These are phyloP conservation scores for Crotalus helleri DNA, from an alignment of 2,113 vertebrate genomes.

Conservation along the genomic window DNA sequence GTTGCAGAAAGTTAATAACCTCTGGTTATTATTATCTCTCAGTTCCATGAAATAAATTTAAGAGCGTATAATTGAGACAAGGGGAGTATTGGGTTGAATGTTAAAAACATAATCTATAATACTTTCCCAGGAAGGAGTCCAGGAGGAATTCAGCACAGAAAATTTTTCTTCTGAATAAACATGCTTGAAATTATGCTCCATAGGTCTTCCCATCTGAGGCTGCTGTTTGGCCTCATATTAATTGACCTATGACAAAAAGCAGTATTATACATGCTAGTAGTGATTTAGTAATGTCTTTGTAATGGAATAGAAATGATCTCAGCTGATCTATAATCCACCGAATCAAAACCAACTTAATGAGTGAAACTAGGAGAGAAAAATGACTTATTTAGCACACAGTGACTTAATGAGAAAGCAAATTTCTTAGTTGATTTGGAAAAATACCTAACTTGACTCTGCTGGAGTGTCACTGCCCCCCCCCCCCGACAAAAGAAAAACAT, in stretches of 20 bases:
- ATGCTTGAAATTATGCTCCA: neutral
- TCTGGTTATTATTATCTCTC: slow-evolving; percentile 20
- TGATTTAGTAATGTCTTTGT: neutral
- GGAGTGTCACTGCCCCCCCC: too few relatives aligned
- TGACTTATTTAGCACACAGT: neutral
- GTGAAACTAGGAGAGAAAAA: neutral
- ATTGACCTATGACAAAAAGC: neutral
- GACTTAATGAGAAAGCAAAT: neutral
- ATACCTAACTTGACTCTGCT: neutral
- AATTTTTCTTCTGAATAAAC: neutral
- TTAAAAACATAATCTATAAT: slow-evolving; percentile 2
- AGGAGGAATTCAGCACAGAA: neutral
- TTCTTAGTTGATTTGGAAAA: neutral
- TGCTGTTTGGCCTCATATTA: neutral
- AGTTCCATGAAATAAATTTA: slow-evolving; percentile 42
- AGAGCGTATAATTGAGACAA: slow-evolving; percentile 1
- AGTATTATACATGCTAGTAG: neutral
- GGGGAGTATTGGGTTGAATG: neutral
- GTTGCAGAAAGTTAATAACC: slow-evolving; percentile 33
- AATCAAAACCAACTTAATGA: neutral
- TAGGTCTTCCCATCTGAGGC: neutral
- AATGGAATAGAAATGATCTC: neutral
- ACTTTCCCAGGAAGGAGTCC: neutral
- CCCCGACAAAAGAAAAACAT: neutral
- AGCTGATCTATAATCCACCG: neutral